Evolutionary conservation across 2,113 vertebrate species (phyloP).

Genomic region (Pyxicephalus adspersus): DNA sequence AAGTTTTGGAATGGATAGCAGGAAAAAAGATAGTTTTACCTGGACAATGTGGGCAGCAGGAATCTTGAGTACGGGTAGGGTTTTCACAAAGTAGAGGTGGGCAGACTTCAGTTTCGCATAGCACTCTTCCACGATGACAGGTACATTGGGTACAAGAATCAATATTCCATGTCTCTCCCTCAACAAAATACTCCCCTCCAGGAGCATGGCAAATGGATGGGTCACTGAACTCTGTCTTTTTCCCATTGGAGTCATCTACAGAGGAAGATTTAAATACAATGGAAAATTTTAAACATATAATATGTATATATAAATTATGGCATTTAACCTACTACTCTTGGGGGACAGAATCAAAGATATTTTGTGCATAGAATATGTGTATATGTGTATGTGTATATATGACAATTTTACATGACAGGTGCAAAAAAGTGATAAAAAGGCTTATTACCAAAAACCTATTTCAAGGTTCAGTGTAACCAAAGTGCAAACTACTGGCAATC

Average conservation of each 20-base stretch:
- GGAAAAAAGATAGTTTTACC: constrained; percentile 66
- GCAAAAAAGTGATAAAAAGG: too few species aligned
- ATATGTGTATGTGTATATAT: too few species aligned
- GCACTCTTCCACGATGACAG: constrained; percentile 84
- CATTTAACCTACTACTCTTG: too few species aligned
- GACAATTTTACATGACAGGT: too few species aligned
- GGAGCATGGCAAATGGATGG: constrained; percentile 85
- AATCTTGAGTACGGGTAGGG: constrained; percentile 85
- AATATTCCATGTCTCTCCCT: constrained; percentile 89
- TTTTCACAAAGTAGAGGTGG: constrained; percentile 86
- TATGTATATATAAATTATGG: too few species aligned
- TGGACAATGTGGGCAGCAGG: constrained; percentile 87
- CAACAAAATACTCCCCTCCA: constrained; percentile 86
- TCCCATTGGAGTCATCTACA: constrained; percentile 78
- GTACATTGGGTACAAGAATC: constrained; percentile 89
- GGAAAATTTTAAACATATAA: too few species aligned
- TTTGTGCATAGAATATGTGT: too few species aligned
- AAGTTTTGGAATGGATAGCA: too few species aligned
- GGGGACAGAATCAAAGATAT: too few species aligned
- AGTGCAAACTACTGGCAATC: too few species aligned
- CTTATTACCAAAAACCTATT: too few species aligned
- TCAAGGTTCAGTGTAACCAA: too few species aligned
- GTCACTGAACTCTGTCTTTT: constrained; percentile 81
- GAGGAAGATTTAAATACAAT: constrained; percentile 28
- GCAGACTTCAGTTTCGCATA: constrained; percentile 90